A percentile compares a stretch with the other conserved stretches of the same genome.
Conservation (phyloP, 2,113 vertebrate genomes). For the Datnioides undecimradiatus region DNA sequence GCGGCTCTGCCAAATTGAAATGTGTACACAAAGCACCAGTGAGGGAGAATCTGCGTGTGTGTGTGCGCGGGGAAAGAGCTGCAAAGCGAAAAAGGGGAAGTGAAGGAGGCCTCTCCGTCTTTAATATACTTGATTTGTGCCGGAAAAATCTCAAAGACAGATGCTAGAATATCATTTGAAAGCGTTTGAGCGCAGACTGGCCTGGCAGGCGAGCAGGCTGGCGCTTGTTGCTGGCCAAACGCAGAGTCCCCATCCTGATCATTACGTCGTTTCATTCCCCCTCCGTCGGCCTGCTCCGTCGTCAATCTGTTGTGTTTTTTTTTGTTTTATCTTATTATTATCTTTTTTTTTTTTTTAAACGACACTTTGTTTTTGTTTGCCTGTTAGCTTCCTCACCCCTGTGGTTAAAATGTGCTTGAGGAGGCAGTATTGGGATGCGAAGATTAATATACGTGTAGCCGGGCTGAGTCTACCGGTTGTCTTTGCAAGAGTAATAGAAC, state of each 20-base stretch:
- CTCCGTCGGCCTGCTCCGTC: conserved; percentile 45
- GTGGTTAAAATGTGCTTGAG: conserved; percentile 48
- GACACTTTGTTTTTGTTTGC: conserved; percentile 34
- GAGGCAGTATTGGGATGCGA: conserved; percentile 29
- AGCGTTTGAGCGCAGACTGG: conserved; percentile 48
- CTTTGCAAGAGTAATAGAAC: conserved; percentile 40
- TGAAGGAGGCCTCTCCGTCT: conserved; percentile 35
- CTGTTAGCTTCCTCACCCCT: not conserved
- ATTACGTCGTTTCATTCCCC: conserved; percentile 56
- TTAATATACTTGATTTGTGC: conserved; percentile 59
- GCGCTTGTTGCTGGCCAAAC: conserved; percentile 53
- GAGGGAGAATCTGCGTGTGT: not conserved
- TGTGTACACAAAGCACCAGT: conserved; percentile 35
- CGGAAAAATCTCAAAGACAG: conserved; percentile 63
- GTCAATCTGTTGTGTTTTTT: conserved; percentile 26
- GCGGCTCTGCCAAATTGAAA: conserved; percentile 36
- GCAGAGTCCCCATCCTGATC: conserved; percentile 55
- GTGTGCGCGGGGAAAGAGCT: not conserved
- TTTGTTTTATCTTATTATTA: conserved; percentile 23
- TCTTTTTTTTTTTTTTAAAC: not conserved
- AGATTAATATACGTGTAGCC: conserved; percentile 39
- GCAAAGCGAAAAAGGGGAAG: not conserved
- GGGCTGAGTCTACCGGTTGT: conserved; percentile 28
- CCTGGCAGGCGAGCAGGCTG: conserved; percentile 38
- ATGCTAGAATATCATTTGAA: conserved; percentile 68